Conservation (phyloP, 2,888 invertebrate species). For the Ormia ochracea region DNA sequence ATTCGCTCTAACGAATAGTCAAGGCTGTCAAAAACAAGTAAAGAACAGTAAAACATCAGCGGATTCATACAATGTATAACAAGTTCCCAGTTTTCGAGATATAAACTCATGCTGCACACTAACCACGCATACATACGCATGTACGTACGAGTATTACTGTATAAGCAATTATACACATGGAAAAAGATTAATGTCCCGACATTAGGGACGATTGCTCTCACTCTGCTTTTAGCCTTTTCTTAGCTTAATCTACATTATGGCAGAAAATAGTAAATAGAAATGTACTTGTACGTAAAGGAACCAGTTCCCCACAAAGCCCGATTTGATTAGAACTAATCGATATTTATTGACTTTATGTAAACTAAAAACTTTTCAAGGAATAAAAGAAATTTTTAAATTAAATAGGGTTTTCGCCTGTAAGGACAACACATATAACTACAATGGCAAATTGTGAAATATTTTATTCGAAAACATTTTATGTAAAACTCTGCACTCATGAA, state of each 20-base stretch:
- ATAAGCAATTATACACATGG: background rate
- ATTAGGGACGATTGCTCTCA: slow-evolving; percentile 38
- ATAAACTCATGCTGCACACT: background rate
- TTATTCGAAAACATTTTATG: too few species aligned
- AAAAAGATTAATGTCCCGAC: slow-evolving; percentile 37
- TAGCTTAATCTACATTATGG: slow-evolving; percentile 29
- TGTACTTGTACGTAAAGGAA: too few species aligned
- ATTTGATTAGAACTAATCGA: too few species aligned
- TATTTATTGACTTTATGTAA: too few species aligned
- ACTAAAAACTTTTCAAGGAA: too few species aligned
- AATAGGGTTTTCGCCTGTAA: too few species aligned
- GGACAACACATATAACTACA: too few species aligned
- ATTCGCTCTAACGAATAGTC: slow-evolving; percentile 5
- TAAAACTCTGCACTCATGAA: too few species aligned
- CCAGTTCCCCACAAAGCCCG: too few species aligned
- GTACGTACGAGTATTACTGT: background rate
- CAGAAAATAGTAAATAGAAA: too few species aligned
- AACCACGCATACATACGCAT: background rate
- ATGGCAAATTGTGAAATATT: too few species aligned
- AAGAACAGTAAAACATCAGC: background rate
- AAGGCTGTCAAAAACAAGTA: background rate
- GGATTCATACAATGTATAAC: slow-evolving; percentile 30
- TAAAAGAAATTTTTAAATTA: too few species aligned
- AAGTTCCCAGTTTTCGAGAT: slow-evolving; percentile 13
- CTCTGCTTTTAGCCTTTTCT: background rate